Percentiles rank a stretch among this genome's conserved stretches.
Conservation (phyloP, 2,888 invertebrate genomes). For the Leucoptera coffeella region DNA sequence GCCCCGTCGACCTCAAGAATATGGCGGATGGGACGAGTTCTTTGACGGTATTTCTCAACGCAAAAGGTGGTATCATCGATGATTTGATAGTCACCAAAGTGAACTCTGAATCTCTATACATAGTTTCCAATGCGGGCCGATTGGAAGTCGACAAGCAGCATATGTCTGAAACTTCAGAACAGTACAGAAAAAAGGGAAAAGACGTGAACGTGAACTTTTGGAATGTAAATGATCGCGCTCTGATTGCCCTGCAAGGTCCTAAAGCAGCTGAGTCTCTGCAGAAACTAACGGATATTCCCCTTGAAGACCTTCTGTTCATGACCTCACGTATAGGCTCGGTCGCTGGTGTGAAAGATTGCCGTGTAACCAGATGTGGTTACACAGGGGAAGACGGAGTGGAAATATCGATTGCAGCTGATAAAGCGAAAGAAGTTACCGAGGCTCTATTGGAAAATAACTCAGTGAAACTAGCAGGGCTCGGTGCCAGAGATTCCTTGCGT, state of each 20-base stretch:
- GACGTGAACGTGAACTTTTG: conserved; percentile 70
- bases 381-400: conserved; percentile 99
- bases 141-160: conserved; percentile 66
- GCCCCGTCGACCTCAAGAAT: conserved; percentile 76
- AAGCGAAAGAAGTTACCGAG: conserved; percentile 61
- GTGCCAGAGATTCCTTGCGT: conserved; percentile 87
- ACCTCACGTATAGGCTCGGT: conserved; percentile 60
- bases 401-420: conserved; percentile 73
- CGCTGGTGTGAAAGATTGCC: conserved; percentile 62
- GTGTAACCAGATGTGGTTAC: conserved; percentile 89
- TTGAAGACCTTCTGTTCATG: conserved; percentile 84
- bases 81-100: conserved; percentile 92
- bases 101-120: conserved; percentile 67
- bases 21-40: conserved; percentile 68
- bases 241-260: conserved; percentile 83
- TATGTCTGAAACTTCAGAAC: conserved; percentile 55
- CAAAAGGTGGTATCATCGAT: conserved; percentile 86
- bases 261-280: conserved; percentile 62
- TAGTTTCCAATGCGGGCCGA: conserved; percentile 96
- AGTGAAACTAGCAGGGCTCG: conserved; percentile 87
- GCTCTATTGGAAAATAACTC: conserved; percentile 59
- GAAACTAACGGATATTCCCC: conserved; percentile 55
- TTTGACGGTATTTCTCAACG: conserved; percentile 84
- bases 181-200: conserved; percentile 52
- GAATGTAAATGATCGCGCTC: conserved; percentile 65